Conservation (phyloP, 2,113 vertebrate species). For the Columbina picui region DNA sequence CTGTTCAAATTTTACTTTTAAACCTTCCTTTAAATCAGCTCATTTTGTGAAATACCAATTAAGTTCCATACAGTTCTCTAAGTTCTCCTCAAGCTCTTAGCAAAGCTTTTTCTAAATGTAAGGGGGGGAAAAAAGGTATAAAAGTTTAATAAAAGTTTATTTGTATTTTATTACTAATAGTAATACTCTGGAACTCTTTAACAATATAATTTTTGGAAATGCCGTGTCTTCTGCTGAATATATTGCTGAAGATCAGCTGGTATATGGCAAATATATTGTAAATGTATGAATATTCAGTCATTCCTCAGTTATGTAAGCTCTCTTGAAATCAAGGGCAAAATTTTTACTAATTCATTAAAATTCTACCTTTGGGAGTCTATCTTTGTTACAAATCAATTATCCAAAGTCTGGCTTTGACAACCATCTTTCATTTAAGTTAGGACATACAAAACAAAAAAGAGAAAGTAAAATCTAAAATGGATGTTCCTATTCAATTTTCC, state of each 20-base stretch:
- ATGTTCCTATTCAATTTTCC: not conserved
- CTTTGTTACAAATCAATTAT: not conserved
- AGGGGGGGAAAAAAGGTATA: not conserved
- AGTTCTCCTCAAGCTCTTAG: not conserved
- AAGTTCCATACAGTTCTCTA: not conserved
- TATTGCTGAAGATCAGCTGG: not conserved
- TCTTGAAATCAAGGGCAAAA: not conserved
- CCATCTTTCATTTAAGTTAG: not conserved
- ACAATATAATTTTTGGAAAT: not conserved
- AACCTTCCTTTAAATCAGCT: not conserved
- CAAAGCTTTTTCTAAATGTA: not conserved
- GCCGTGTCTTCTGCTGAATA: not conserved
- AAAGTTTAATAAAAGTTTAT: not conserved
- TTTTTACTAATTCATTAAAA: not conserved
- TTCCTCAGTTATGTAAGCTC: not conserved
- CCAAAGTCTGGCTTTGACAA: not conserved
- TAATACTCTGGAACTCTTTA: not conserved
- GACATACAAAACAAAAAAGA: not conserved
- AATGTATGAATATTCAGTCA: not conserved
- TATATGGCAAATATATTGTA: not conserved
- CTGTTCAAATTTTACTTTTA: not conserved
- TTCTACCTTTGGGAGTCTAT: not conserved
- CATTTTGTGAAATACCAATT: not conserved
- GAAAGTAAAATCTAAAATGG: not conserved
- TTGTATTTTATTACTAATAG: not conserved